A percentile compares a stretch with the other conserved stretches of the same genome.
Conservation (phyloP, 2,888 invertebrate genomes). For the Ceriagrion tenellum region DNA sequence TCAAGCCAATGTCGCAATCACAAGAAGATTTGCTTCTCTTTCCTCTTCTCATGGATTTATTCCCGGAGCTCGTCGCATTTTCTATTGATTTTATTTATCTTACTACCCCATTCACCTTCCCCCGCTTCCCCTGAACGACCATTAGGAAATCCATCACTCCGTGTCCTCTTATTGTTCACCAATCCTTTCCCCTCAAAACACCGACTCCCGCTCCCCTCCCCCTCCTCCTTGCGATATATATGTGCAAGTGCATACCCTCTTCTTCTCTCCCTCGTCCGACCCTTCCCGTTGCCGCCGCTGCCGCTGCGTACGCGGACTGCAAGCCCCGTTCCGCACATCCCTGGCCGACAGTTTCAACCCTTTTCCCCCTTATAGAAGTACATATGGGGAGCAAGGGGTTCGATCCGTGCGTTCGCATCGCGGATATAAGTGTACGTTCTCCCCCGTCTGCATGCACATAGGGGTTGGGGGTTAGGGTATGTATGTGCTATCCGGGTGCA, state of each 20-base stretch:
- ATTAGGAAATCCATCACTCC: conserved; percentile 52
- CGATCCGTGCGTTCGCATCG: conserved; percentile 29
- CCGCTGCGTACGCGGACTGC: not conserved
- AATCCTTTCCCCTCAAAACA: not conserved
- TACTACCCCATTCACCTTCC: conserved; percentile 13
- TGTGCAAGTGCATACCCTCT: not conserved
- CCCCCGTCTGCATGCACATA: not conserved
- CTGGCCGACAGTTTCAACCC: conserved; percentile 1
- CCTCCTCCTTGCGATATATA: not conserved
- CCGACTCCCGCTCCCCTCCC: not conserved
- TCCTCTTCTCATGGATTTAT: not conserved
- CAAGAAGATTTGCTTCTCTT: not conserved
- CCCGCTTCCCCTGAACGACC: not conserved
- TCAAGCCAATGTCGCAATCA: not conserved
- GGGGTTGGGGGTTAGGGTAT: not conserved
- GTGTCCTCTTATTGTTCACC: conserved; percentile 51
- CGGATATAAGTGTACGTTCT: not conserved
- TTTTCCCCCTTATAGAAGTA: not conserved
- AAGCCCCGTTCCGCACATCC: conserved; percentile 23
- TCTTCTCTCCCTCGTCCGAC: not conserved
- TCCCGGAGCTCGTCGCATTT: conserved; percentile 1
- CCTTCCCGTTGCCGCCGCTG: not conserved
- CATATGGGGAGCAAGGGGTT: not conserved
- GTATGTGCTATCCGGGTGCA: not conserved
- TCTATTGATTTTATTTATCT: conserved; percentile 58